phyloP scores from a whole-genome alignment of 2,888 invertebrate species.

The Aporophyla lueneburgensis region DNA sequence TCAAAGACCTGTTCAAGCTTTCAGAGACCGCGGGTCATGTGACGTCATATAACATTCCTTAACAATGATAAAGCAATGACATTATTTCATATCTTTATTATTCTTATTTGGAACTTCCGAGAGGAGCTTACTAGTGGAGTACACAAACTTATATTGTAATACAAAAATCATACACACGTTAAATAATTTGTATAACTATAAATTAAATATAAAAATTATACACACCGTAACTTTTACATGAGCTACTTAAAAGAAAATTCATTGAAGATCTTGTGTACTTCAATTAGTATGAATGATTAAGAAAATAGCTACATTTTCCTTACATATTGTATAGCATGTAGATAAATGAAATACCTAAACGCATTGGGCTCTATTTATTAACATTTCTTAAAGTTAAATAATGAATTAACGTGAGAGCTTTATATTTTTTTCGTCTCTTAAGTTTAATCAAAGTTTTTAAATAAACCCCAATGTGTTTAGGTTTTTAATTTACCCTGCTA shows the following conservation, averaged over 20 bases:
- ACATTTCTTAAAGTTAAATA: too few species aligned
- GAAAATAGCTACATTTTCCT: not conserved
- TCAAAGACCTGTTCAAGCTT: not conserved
- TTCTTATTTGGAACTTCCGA: slow-evolving; percentile 54
- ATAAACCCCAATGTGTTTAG: not conserved
- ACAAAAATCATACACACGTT: slow-evolving; percentile 33
- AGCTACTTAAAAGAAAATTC: slow-evolving; percentile 19
- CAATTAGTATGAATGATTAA: slow-evolving; percentile 25
- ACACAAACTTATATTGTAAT: slow-evolving; percentile 33
- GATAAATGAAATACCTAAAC: not conserved
- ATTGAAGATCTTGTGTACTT: slow-evolving; percentile 10
- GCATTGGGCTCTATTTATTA: too few species aligned
- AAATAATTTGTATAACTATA: slow-evolving; percentile 34
- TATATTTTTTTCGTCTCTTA: too few species aligned
- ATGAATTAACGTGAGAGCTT: too few species aligned
- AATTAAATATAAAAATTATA: slow-evolving; percentile 45
- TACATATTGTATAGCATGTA: not conserved
- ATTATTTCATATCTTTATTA: slow-evolving; percentile 47
- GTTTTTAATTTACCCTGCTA: not conserved
- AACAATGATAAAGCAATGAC: slow-evolving; percentile 49
- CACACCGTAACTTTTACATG: slow-evolving; percentile 29
- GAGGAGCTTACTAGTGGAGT: slow-evolving; percentile 18
- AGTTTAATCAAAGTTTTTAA: too few species aligned
- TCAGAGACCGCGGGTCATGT: slow-evolving; percentile 13
- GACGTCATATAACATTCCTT: slow-evolving; percentile 49